Percentiles rank a stretch among this genome's conserved stretches.
phyloP scores from a whole-genome alignment of 2,797 vertebrate genomes.

The Sylvilagus floridanus region DNA sequence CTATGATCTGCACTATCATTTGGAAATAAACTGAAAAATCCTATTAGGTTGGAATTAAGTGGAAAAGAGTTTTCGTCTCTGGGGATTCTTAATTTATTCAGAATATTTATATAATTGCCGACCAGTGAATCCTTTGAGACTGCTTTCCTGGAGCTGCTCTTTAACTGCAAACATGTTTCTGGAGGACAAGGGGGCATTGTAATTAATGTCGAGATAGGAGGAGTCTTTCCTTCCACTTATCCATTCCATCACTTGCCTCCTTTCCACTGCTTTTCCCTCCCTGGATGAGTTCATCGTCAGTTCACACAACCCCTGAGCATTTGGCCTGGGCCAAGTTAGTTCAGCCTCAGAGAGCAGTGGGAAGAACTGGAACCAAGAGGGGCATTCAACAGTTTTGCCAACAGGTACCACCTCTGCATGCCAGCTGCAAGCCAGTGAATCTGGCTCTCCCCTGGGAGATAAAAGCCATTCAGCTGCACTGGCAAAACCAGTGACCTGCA shows the following conservation, averaged over 20 bases:
- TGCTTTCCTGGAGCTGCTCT: conserved; percentile 40
- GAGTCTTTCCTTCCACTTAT: not conserved
- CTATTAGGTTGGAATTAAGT: conserved; percentile 77
- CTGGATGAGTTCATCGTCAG: not conserved
- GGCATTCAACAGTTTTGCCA: conserved; percentile 19
- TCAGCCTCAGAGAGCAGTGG: not conserved
- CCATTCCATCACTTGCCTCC: not conserved
- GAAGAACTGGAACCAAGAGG: not conserved
- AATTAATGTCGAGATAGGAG: conserved; percentile 15
- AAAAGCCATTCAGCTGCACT: not conserved
- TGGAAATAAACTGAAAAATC: conserved; percentile 75
- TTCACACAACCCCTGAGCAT: not conserved
- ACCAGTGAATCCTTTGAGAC: conserved; percentile 62
- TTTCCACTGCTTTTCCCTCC: not conserved
- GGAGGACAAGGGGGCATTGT: not conserved
- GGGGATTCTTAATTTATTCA: conserved; percentile 74
- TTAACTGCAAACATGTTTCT: conserved; percentile 68
- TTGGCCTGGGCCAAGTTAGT: not conserved
- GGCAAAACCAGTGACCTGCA: not conserved
- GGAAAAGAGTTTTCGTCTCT: conserved; percentile 66
- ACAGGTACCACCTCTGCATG: not conserved
- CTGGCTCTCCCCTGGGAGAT: not conserved
- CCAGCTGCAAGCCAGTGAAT: not conserved
- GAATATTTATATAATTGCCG: conserved; percentile 73
- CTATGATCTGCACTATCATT: conserved; percentile 74